Evolutionary conservation across 2,797 vertebrate genomes (phyloP), one percentile per base, ranked within the genome.

Genomic region (Trachurus trachurus): DNA sequence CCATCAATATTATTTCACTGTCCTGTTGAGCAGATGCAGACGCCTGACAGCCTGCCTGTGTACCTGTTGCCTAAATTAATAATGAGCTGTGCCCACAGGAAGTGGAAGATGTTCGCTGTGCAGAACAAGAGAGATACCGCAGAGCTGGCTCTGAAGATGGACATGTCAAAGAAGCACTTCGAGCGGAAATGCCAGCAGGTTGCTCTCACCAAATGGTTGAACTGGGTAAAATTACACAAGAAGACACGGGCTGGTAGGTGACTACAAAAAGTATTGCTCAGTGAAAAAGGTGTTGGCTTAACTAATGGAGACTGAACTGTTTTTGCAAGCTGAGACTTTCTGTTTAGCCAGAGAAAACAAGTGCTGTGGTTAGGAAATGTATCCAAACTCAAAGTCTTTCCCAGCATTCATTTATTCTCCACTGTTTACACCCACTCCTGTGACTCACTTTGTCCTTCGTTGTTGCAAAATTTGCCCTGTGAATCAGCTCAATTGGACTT

Each of bases 1-100:
- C 12, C 5, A 21, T 16, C 1, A 49, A 39, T 68, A 34, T 74
- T 31, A 63, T 66, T 59, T 44, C 17, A 26, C 3, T 67, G 19
- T 83, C 15, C 59, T 74, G n/a, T 75, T 60, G 16, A 63, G 29
- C 56, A 54, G 17, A 44, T 54, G 29, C 56, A 54, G 17, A 44
- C 52, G 21, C 39, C 73, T 66, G 37, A 58, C 65, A 69, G 59
- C 47, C 65, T 57, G 31, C 37, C 54, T 66, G 22, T 0, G 5
- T 47, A 47, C 44, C 73, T 69, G 34, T 59, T 79, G 81, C 80
- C 87, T 94, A 79, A 93, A 91, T 94, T 92, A 91, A 90, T 94
- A 29, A 92, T 92, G 89, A 83, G 68, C 87, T 85, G 62, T 60
- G 72, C 81, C 88, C 26, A 69, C 92, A 96, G 96, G 81, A 85